Evolutionary conservation across 2,888 invertebrate species (phyloP).

Genomic region (Mantis religiosa): DNA sequence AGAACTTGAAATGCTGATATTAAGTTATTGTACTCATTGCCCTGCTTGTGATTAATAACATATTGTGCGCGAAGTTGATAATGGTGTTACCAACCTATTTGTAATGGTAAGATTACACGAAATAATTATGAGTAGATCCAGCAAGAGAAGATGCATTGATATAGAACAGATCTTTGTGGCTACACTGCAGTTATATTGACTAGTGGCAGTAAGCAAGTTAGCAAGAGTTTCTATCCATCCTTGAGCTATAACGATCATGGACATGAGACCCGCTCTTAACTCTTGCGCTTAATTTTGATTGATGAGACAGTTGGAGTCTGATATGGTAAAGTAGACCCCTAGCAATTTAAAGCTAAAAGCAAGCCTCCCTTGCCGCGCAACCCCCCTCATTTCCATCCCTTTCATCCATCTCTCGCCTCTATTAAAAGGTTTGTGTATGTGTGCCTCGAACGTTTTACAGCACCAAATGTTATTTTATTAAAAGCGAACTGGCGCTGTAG

Average conservation of each 20-base stretch:
- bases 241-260: neutral
- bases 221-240: neutral
- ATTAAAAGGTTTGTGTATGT: neutral
- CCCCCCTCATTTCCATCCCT: neutral
- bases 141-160: no score
- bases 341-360: neutral
- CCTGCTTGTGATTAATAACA: no score
- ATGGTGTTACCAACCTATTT: no score
- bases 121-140: no score
- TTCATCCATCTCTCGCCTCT: neutral
- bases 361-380: neutral
- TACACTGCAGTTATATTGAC: no score
- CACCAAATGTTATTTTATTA: neutral
- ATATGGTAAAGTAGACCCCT: neutral
- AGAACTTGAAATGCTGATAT: no score
- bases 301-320: neutral
- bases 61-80: no score
- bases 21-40: no score
- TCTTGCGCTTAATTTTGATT: neutral
- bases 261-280: neutral
- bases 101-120: no score
- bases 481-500: neutral
- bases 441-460: neutral
- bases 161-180: no score
- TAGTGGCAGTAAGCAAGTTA: neutral